Evolutionary conservation across 2,888 invertebrate species (phyloP).

Genomic region (Dichetophora obliterata): DNA sequence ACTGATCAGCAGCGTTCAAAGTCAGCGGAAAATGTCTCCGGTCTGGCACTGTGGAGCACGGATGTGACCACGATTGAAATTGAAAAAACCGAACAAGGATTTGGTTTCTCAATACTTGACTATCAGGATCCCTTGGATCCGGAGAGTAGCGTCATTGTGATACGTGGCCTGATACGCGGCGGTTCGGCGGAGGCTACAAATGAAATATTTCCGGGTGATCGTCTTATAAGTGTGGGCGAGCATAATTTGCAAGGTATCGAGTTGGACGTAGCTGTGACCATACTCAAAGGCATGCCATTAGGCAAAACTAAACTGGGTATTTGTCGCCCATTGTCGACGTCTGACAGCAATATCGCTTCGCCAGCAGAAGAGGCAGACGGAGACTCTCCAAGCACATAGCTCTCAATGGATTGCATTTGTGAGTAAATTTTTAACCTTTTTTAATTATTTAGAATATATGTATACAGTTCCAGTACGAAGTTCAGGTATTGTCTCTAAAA

Average conservation of each 20-base stretch:
- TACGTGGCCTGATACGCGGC: constrained; percentile 96
- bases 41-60: constrained; percentile 96
- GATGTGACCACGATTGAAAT: constrained; percentile 93
- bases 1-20: constrained; percentile 86
- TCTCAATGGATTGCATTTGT: constrained; percentile 58
- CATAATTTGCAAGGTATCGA: constrained; percentile 90
- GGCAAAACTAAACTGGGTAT: constrained; percentile 93
- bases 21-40: constrained; percentile 94
- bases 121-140: constrained; percentile 98
- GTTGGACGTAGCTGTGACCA: constrained; percentile 94
- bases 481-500: no score
- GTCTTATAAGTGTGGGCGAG: constrained; percentile 92
- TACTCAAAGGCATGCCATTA: constrained; percentile 92
- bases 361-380: constrained; percentile 57
- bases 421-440: constrained; percentile 55
- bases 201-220: constrained; percentile 94
- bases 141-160: constrained; percentile 95
- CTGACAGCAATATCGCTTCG: constrained; percentile 69
- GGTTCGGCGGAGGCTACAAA: constrained; percentile 98
- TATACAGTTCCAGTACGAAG: no score
- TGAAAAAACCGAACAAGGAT: constrained; percentile 93
- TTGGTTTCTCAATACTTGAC: constrained; percentile 98
- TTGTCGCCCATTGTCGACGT: constrained; percentile 78
- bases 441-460: background rate
- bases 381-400: constrained; percentile 69